A percentile compares a stretch with the other conserved stretches of the same genome.
Conservation (phyloP, 2,113 vertebrate species). For the Lamprologus sp. region DNA sequence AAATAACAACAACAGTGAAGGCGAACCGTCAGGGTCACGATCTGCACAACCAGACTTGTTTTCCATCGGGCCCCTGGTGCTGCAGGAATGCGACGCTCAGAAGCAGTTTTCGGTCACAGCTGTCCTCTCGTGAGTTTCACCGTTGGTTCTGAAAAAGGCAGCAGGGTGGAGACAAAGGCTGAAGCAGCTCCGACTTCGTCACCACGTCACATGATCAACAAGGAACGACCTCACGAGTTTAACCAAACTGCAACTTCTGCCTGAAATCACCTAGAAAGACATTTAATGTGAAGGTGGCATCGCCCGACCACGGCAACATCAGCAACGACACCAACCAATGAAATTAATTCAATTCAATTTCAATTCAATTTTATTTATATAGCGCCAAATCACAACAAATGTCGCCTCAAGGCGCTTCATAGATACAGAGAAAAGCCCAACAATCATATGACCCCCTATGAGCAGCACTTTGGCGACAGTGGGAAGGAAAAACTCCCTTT, state of each 20-base stretch:
- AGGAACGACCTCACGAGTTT: neutral
- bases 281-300: neutral
- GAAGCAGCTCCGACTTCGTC: neutral
- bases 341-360: too few species aligned
- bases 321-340: neutral
- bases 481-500: too few species aligned
- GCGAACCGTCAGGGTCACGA: neutral
- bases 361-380: too few species aligned
- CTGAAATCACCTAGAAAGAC: neutral
- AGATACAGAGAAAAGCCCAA: too few species aligned
- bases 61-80: neutral
- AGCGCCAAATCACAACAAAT: too few species aligned
- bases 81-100: fast-evolving
- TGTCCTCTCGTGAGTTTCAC: neutral
- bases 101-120: neutral
- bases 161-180: neutral
- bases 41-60: neutral
- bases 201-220: neutral
- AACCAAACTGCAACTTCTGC: neutral
- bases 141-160: neutral
- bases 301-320: neutral
- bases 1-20: neutral
- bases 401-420: too few species aligned
- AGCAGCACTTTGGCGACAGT: too few species aligned
- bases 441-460: too few species aligned